Evolutionary conservation across 1,140 invertebrate species (phyloP), one percentile per base, ranked within the genome.

Genomic region (Habropoda laboriosa): DNA sequence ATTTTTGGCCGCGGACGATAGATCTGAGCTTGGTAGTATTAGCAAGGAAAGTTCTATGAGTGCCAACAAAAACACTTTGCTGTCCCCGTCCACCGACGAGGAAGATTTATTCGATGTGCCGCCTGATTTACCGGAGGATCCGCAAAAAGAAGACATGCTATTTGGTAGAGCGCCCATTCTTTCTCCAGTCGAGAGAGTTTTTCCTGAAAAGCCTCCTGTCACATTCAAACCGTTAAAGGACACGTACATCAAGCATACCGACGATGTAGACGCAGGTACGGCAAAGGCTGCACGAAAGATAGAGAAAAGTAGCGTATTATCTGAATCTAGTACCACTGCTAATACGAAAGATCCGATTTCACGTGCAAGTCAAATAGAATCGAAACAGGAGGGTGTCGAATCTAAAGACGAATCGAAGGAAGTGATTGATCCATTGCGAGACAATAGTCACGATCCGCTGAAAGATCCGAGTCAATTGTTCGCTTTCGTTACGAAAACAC

Each of bases 61-160:
- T 24, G 80, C 83, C 0, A 92, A 91, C 13, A 92, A 91, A 72
- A 93, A 93, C 49, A 93, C 91, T 0, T 74, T 93, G 0, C 53
- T 94, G 21, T 94, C 93, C 0, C 94, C 94, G 2, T 94, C 93
- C 0, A 94, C 94, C 0, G 94, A 94, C 57, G 94, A 94, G 68
- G 94, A 94, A 38, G 94, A 94, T 80, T 79, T 94, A 0, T 94
- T 94, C 42, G 92, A 93, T 27, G 91, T 94, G 2, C 93, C 92
- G 1, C 93, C 92, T 6, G 92, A 94, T 75, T 79, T 93, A 32
- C 93, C 93, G 0, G 91, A 92, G 35, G 93, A 94, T 85, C 86
- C 90, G 0, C 86, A 87, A 1, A 91, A 88, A n/a, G 92, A 93
- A n/a, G 92, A 93, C 53, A 79, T 87, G 0, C 60, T 93, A 3